Evolutionary conservation across 2,888 invertebrate genomes (phyloP).

Genomic region (Heteromurus nitidus): DNA sequence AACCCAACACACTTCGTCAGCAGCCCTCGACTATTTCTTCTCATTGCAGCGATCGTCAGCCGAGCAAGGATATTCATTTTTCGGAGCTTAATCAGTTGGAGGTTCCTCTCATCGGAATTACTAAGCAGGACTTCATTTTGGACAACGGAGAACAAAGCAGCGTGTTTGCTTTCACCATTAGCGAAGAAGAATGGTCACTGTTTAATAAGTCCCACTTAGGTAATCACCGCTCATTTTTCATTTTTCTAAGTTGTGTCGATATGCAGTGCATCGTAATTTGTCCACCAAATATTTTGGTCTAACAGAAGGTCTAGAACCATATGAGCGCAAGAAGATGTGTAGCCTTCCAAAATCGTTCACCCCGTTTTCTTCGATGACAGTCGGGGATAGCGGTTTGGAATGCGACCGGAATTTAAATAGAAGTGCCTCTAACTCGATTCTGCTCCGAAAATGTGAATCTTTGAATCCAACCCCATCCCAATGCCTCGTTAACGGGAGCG

Average conservation of each 20-base stretch:
- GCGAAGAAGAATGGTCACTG: conserved; percentile 70
- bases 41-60: conserved; percentile 50
- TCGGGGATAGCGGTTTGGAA: conserved; percentile 62
- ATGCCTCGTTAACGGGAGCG: conserved; percentile 53
- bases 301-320: conserved; percentile 65
- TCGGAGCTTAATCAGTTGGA: conserved; percentile 65
- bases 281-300: too few species aligned
- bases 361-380: conserved; percentile 64
- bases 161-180: conserved; percentile 66
- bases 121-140: conserved; percentile 23
- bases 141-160: conserved; percentile 15
- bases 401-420: conserved; percentile 52
- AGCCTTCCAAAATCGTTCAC: conserved; percentile 71
- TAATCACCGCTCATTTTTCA: conserved; percentile 24
- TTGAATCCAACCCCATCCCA: conserved; percentile 68
- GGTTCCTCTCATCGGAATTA: conserved; percentile 34
- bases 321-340: conserved; percentile 69
- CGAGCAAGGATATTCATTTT: conserved; percentile 56
- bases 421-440: conserved; percentile 68
- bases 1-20: conserved; percentile 65
- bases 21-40: conserved; percentile 60
- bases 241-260: background rate
- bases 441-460: conserved; percentile 70
- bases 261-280: conserved; percentile 12
- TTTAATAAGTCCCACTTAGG: conserved; percentile 69